Evolutionary conservation across 2,797 vertebrate genomes (phyloP).

Genomic region (Halcyon smyrnensis): DNA sequence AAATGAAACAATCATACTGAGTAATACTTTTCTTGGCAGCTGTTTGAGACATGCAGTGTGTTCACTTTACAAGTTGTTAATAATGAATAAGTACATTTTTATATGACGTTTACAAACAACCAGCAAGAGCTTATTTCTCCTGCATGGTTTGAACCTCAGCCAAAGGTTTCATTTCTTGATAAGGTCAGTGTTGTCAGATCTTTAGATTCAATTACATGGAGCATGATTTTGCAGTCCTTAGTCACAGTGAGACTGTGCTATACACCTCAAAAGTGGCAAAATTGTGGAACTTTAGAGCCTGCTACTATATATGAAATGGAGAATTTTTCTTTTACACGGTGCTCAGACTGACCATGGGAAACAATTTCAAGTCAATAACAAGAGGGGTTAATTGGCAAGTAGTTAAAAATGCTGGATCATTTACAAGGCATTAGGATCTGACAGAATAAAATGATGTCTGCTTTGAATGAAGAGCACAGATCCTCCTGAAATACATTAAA

Average conservation of each 20-base stretch:
- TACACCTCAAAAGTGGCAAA: conserved; percentile 13
- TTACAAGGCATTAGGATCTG: not conserved
- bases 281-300: not conserved
- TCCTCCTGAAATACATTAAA: not conserved
- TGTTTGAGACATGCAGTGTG: conserved; percentile 9
- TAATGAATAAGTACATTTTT: conserved; percentile 64
- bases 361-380: not conserved
- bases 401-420: not conserved
- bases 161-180: conserved; percentile 49
- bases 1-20: conserved; percentile 55
- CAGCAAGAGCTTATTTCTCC: conserved; percentile 36
- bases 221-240: conserved; percentile 38
- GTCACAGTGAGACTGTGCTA: not conserved
- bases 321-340: not conserved
- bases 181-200: conserved; percentile 58
- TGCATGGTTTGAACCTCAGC: conserved; percentile 28
- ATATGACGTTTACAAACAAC: conserved; percentile 49
- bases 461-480: not conserved
- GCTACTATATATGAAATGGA: not conserved
- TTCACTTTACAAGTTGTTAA: conserved; percentile 56
- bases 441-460: not conserved
- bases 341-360: not conserved
- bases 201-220: conserved; percentile 48
- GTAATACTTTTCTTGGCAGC: conserved; percentile 24
- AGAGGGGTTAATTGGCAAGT: not conserved